Evolutionary conservation across 2,113 vertebrate genomes (phyloP).

Genomic region (Pluvianellus socialis): DNA sequence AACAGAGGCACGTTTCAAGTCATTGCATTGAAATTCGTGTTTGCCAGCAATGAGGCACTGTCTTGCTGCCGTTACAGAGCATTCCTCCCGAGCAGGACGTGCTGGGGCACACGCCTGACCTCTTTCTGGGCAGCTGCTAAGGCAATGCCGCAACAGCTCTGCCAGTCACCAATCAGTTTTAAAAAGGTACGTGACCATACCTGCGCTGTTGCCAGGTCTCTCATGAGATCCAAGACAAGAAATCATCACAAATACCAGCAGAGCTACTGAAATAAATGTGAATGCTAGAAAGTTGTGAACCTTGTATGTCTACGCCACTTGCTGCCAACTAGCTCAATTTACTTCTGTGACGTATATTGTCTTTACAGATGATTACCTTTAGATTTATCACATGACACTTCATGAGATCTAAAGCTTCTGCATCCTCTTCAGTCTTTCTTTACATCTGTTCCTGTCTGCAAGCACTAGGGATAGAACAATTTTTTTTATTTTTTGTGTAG

Average conservation of each 20-base stretch:
- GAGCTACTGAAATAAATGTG: not conserved
- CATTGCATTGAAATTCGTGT: not conserved
- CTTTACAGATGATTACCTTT: not conserved
- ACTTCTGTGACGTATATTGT: not conserved
- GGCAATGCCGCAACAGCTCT: not conserved
- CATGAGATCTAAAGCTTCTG: not conserved
- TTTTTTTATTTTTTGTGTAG: not conserved
- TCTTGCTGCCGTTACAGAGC: accelerated
- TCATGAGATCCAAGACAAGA: not conserved
- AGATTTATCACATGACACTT: not conserved
- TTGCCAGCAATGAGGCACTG: not conserved
- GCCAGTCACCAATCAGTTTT: not conserved
- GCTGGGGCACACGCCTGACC: not conserved
- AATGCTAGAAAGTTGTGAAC: not conserved
- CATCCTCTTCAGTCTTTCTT: not conserved
- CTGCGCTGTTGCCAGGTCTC: not conserved
- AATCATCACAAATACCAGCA: not conserved
- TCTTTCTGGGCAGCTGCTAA: not conserved
- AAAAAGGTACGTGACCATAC: not conserved
- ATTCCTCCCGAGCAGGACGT: accelerated
- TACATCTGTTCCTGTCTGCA: not conserved
- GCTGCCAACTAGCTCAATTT: not conserved
- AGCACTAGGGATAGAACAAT: not conserved
- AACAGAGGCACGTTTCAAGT: not conserved
- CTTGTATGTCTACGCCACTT: not conserved